Conservation (phyloP, 1,140 invertebrate genomes). For the Piezodorus guildinii region DNA sequence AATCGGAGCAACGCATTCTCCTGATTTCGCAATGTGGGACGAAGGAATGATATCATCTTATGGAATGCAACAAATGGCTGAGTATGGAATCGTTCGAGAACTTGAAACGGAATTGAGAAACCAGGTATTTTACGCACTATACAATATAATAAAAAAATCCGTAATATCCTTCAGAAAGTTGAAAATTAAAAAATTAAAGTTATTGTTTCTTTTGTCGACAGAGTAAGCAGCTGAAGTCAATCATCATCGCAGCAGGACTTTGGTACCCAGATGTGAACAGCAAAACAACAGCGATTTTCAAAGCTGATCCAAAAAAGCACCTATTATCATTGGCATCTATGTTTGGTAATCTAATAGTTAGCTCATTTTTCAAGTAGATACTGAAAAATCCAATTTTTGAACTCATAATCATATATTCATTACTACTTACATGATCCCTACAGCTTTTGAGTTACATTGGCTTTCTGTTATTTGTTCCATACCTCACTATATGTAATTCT, state of each 20-base stretch:
- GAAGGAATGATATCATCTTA: slow-evolving; percentile 80
- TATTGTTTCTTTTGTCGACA: slow-evolving; percentile 28
- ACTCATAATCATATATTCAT: too few species aligned
- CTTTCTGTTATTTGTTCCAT: too few species aligned
- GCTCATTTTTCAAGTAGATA: too few species aligned
- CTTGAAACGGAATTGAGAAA: slow-evolving; percentile 82
- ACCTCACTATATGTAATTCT: too few species aligned
- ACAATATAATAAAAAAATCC: slow-evolving; percentile 2
- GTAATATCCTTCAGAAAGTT: too few species aligned
- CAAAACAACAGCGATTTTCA: slow-evolving; percentile 73
- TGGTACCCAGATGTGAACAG: slow-evolving; percentile 88
- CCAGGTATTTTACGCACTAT: slow-evolving; percentile 37
- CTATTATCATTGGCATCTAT: slow-evolving; percentile 87
- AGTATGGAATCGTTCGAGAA: slow-evolving; percentile 83
- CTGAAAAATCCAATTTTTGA: too few species aligned
- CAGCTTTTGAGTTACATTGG: too few species aligned
- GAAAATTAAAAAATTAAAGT: too few species aligned
- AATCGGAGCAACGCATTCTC: slow-evolving; percentile 87
- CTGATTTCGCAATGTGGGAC: slow-evolving; percentile 88
- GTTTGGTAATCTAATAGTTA: slow-evolving; percentile 64
- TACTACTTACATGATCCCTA: too few species aligned
- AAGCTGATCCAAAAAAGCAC: slow-evolving; percentile 77
- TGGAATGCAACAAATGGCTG: slow-evolving; percentile 85
- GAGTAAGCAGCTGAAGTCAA: slow-evolving; percentile 70
- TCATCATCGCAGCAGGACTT: slow-evolving; percentile 87